A percentile compares a stretch with the other conserved stretches of the same genome.
phyloP scores from a whole-genome alignment of 2,888 invertebrate genomes.

The Noctua fimbriata region DNA sequence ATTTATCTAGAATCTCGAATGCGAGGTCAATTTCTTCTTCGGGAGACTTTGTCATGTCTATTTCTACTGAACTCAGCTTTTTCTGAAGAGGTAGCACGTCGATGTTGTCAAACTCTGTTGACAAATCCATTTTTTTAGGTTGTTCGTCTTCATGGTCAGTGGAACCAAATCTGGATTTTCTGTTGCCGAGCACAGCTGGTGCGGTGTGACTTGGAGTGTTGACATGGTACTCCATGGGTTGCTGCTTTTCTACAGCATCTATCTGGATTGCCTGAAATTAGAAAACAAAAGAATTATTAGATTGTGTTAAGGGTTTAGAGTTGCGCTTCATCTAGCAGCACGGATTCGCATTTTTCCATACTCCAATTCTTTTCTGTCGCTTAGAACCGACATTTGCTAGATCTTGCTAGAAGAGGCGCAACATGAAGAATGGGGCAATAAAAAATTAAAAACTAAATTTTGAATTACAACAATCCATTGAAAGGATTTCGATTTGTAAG shows the following conservation, averaged over 20 bases:
- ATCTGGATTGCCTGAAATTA: constrained; percentile 72
- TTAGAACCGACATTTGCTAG: background rate
- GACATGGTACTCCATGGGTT: constrained; percentile 81
- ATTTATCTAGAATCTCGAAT: constrained; percentile 85
- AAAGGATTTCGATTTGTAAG: background rate
- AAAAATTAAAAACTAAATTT: too few species aligned
- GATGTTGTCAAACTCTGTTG: constrained; percentile 18
- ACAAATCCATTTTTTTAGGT: constrained; percentile 26
- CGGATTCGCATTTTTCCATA: too few species aligned
- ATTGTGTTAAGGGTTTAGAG: background rate
- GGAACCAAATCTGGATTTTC: constrained; percentile 45
- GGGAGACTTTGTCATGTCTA: constrained; percentile 71
- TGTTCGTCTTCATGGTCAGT: constrained; percentile 15
- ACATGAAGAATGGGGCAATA: background rate
- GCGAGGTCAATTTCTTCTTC: constrained; percentile 88
- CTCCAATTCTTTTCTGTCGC: too few species aligned
- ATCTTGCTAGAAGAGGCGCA: background rate
- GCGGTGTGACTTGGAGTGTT: constrained; percentile 64
- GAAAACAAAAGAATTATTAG: background rate
- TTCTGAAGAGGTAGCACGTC: constrained; percentile 49
- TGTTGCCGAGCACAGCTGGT: constrained; percentile 50
- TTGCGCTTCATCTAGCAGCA: background rate
- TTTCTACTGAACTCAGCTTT: constrained; percentile 43
- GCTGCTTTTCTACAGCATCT: constrained; percentile 76
- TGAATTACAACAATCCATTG: background rate